Evolutionary conservation across 2,797 vertebrate genomes (phyloP), one percentile per base, ranked within the genome.

Genomic region (Hypotaenidia okinawae): DNA sequence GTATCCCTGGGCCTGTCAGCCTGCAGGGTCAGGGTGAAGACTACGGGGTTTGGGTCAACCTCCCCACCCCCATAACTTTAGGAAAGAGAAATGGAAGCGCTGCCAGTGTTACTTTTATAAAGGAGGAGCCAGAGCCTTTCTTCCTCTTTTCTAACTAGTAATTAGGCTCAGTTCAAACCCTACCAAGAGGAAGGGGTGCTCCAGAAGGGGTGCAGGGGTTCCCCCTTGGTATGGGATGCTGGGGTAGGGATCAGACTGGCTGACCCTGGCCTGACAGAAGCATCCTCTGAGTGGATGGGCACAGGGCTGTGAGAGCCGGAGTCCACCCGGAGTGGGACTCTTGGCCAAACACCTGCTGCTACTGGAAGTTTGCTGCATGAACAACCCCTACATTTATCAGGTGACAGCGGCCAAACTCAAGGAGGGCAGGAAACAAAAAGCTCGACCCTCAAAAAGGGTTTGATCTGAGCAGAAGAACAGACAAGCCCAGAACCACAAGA

Each of bases 321-420:
- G 14, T 37, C 37, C 37, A 37, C 10, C 37, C 10, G 37, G 37
- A 37, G 1, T 1, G 19, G 15, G 23, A 49, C 75, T 33, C 41
- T 13, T 8, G 13, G 41, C 39, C 55, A 37, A 66, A 55, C 41
- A 23, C 2, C 35, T 75, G 54, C 70, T 84, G 70, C 78, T 83
- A 4, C 63, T 75, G 27, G 9, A 81, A 88, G n/a, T 23, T 4
- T 61, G 39, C 10, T 21, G n/a, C 19, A 39, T 14, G 35, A 59
- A 68, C 83, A 77, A 28, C 0, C 41, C n/a, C 33, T 35, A 33
- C 47, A 90, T 72, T 95, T 96, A 97, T 96, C 94, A 96, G 92
- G 93, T 96, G 92, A 95, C 93, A 87, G 68, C 8, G 61, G 52
- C 74, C 89, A 96, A 70, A 94, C 54, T 94, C 94, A 90, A 90